Evolutionary conservation across 2,113 vertebrate species (phyloP).

Genomic region (Syrrhaptes paradoxus): DNA sequence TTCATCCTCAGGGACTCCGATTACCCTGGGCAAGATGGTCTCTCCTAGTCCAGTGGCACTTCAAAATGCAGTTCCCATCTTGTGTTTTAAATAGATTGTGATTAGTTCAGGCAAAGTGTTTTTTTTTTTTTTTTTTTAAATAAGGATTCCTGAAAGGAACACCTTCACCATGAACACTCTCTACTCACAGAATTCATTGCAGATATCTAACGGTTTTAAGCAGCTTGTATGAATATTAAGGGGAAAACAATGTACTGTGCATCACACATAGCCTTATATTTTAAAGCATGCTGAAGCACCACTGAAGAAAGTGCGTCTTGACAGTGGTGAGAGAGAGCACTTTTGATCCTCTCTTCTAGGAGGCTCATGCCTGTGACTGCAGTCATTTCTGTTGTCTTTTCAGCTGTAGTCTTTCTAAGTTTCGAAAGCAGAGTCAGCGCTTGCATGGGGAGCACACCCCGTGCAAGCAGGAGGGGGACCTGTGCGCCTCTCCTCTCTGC

Average conservation of each 20-base stretch:
- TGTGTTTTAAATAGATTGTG: neutral
- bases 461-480: neutral
- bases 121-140: neutral
- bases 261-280: neutral
- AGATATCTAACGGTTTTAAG: neutral
- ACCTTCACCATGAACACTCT: fast-evolving
- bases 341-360: neutral
- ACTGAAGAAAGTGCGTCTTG: neutral
- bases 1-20: neutral
- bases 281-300: neutral
- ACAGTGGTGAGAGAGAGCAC: neutral
- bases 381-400: neutral
- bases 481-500: neutral
- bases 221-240: neutral
- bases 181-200: neutral
- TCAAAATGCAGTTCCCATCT: neutral
- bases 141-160: neutral
- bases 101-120: neutral
- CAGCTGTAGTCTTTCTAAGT: neutral
- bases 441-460: neutral
- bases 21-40: neutral
- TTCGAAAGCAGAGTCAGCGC: neutral
- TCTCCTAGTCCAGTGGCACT: neutral
- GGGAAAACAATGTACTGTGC: fast-evolving
- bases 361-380: fast-evolving